Evolutionary conservation across 1,140 invertebrate genomes (phyloP).

Genomic region (Aricia agestis): DNA sequence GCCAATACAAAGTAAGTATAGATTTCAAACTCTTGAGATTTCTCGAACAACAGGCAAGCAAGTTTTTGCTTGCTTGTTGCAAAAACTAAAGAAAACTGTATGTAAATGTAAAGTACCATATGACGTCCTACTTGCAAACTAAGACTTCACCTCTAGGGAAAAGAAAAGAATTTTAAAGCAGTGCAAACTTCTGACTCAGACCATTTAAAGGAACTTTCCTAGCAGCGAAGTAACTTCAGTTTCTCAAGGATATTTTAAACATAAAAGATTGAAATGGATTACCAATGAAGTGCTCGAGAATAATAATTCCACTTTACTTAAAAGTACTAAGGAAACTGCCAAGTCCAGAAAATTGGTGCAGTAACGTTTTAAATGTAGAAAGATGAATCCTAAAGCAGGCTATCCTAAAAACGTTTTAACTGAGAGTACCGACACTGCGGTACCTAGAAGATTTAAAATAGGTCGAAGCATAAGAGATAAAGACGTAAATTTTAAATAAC

Average conservation of each 20-base stretch:
- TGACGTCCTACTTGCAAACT: conserved; percentile 15
- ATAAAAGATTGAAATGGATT: conserved; percentile 13
- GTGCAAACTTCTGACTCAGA: conserved; percentile 13
- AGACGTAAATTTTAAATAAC: background rate
- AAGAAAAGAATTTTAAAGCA: conserved; percentile 22
- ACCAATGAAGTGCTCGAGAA: conserved; percentile 9
- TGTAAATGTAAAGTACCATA: conserved; percentile 14
- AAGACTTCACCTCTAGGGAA: conserved; percentile 15
- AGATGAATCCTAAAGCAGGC: background rate
- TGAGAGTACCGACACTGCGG: background rate
- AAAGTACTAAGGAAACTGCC: background rate
- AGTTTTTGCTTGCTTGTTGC: background rate
- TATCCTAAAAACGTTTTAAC: conserved; percentile 1
- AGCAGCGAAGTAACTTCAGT: background rate
- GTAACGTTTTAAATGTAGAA: conserved; percentile 3
- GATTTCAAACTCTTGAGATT: background rate
- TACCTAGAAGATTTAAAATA: background rate
- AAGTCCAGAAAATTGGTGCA: background rate
- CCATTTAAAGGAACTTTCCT: conserved; percentile 14
- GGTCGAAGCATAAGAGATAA: background rate
- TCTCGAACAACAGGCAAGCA: background rate
- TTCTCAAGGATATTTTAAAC: conserved; percentile 13
- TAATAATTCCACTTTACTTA: conserved; percentile 1
- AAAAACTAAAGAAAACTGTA: conserved; percentile 6
- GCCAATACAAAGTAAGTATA: background rate